A percentile compares a stretch with the other conserved stretches of the same genome.
phyloP scores from a whole-genome alignment of 1,140 invertebrate species.

The Helicoverpa zea region DNA sequence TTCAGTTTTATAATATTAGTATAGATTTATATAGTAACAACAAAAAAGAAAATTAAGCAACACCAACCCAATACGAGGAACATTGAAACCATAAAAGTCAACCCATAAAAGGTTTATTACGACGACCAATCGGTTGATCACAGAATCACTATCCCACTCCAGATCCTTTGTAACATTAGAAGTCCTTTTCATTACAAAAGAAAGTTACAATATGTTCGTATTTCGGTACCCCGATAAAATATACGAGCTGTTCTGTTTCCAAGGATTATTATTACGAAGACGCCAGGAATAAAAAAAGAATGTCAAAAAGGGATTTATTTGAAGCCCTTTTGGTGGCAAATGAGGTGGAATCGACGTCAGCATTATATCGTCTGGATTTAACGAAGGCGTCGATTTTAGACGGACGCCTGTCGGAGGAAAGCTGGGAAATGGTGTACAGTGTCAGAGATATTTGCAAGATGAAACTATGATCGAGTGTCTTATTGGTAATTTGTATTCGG shows the following conservation, averaged over 20 bases:
- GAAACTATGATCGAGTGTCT: conserved; percentile 22
- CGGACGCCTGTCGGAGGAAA: conserved; percentile 39
- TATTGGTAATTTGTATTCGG: conserved; percentile 34
- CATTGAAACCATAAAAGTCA: neutral
- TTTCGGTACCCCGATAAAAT: conserved; percentile 43
- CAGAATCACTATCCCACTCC: conserved; percentile 1
- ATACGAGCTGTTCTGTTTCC: conserved; percentile 38
- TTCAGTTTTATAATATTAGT: too few relatives aligned
- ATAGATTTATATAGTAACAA: too few relatives aligned
- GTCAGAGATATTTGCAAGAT: conserved; percentile 27
- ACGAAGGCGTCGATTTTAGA: conserved; percentile 49
- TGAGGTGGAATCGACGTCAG: conserved; percentile 60
- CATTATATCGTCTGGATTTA: conserved; percentile 54
- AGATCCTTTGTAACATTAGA: conserved; percentile 38
- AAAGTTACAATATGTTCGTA: conserved; percentile 25
- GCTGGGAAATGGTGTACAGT: conserved; percentile 29
- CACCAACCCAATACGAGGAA: neutral
- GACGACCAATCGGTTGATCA: conserved; percentile 6
- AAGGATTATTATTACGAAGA: conserved; percentile 49
- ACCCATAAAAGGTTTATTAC: conserved; percentile 30
- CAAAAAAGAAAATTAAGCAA: conserved; percentile 1
- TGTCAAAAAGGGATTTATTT: conserved; percentile 61
- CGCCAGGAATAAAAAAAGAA: conserved; percentile 58
- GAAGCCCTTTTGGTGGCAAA: conserved; percentile 56
- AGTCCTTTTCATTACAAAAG: conserved; percentile 37